phyloP scores from a whole-genome alignment of 2,888 invertebrate species.

The Apotomis turbidana region DNA sequence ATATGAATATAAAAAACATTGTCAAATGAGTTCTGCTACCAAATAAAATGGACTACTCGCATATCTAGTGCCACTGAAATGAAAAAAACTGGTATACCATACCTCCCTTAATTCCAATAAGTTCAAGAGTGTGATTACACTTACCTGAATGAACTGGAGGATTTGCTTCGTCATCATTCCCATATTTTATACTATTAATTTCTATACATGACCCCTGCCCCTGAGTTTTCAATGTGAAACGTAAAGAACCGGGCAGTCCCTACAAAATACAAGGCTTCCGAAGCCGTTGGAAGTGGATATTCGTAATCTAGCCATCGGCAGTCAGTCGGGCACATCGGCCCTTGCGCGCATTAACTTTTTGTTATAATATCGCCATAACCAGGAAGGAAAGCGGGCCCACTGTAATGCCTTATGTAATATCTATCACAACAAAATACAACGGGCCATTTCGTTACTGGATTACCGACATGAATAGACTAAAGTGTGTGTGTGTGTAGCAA shows the following conservation, averaged over 20 bases:
- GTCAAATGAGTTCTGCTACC: no score
- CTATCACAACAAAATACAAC: conserved; percentile 48
- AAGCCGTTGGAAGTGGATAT: conserved; percentile 28
- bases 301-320: conserved; percentile 37
- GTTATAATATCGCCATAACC: conserved; percentile 54
- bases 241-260: neutral
- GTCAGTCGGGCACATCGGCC: conserved; percentile 48
- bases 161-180: no score
- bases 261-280: neutral
- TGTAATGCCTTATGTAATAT: conserved; percentile 61
- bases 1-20: neutral
- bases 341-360: conserved; percentile 55
- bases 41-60: no score
- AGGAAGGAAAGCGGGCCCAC: conserved; percentile 62
- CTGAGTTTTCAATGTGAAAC: neutral
- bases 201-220: neutral
- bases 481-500: no score
- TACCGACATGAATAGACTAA: neutral
- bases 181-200: neutral
- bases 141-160: no score
- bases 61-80: no score
- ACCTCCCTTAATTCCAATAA: no score
- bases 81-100: no score
- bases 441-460: conserved; percentile 50
- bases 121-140: no score